phyloP scores from a whole-genome alignment of 2,113 vertebrate species.

The Paracanthobrama guichenoti region DNA sequence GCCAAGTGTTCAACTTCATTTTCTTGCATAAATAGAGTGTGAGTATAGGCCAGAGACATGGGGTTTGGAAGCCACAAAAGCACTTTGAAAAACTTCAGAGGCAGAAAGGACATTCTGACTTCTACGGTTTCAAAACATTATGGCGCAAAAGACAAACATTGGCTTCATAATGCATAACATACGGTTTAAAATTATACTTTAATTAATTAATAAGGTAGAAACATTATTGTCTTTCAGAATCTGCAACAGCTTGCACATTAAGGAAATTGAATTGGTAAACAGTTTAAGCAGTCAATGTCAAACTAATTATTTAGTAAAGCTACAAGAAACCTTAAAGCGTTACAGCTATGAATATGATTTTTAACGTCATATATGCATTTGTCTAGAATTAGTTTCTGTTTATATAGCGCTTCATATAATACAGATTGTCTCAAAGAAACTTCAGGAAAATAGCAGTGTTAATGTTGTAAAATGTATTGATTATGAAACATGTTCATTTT shows the following conservation, averaged over 20 bases:
- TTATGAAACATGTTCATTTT: neutral
- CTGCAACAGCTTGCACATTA: neutral
- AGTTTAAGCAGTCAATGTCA: neutral
- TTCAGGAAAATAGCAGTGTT: neutral
- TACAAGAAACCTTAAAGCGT: neutral
- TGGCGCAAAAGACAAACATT: neutral
- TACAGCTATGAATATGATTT: neutral
- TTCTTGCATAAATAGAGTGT: slow-evolving; percentile 80
- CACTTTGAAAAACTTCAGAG: slow-evolving; percentile 74
- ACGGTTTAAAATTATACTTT: neutral
- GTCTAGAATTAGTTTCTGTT: neutral
- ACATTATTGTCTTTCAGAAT: neutral
- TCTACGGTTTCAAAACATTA: slow-evolving; percentile 40
- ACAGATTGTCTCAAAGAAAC: neutral
- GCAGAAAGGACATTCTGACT: slow-evolving; percentile 67
- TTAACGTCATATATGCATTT: neutral
- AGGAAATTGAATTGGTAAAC: neutral
- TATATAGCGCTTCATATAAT: neutral
- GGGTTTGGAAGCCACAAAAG: slow-evolving; percentile 78
- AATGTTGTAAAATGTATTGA: neutral
- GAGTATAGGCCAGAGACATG: slow-evolving; percentile 77
- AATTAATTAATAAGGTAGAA: slow-evolving; percentile 5
- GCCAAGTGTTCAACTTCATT: slow-evolving; percentile 80
- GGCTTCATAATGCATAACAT: slow-evolving; percentile 8
- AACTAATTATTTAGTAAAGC: neutral